Evolutionary conservation across 2,888 invertebrate species (phyloP), one percentile per base, ranked within the genome.

Genomic region (Tinea trinotella): DNA sequence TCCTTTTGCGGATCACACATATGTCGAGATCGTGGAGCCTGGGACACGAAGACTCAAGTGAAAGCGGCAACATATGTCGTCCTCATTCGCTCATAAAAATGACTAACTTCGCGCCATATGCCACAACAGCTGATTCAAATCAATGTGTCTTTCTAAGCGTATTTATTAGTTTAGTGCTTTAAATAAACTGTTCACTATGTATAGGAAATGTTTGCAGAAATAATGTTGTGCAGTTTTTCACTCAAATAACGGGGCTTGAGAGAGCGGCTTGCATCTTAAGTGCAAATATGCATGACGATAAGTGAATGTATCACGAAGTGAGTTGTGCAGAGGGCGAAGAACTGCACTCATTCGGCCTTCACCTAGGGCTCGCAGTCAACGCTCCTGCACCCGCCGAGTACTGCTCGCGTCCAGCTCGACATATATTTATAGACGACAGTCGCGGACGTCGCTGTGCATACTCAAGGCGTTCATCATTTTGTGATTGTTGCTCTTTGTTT

Each of bases 11-110:
- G 52, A 18, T 52, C 18, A 22, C 24, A 12, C 19, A 10, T 18
- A 24, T 24, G 24, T 10, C 12, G 4, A 10, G 19, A 2, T n/a
- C 15, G 35, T 19, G 22, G 36, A 3, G 53, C 18, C 24, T 48
- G 7, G 22, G 53, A 19, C 36, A 15, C 34, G 17, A 36, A 40
- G 35, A 18, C 40, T 36, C 17, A 77, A 84, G 84, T 82, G 83
- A 85, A 84, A 84, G 84, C 81, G 75, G 75, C 67, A 74, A 75
- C 82, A 84, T 80, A 80, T 78, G 83, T 69, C 71, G 78, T 71
- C 80, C 84, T 78, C 81, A 77, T 80, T 84, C 76, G 70, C 68
- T 75, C 76, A 76, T 75, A 70, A 76, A 20, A 76, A 74, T 75
- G 78, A 74, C 73, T 73, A 78, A 72, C 75, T 74, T 71, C 67